These are phyloP conservation scores for Leuciscus idus DNA, from an alignment of 2,113 vertebrate genomes.

Conservation along the genomic window DNA sequence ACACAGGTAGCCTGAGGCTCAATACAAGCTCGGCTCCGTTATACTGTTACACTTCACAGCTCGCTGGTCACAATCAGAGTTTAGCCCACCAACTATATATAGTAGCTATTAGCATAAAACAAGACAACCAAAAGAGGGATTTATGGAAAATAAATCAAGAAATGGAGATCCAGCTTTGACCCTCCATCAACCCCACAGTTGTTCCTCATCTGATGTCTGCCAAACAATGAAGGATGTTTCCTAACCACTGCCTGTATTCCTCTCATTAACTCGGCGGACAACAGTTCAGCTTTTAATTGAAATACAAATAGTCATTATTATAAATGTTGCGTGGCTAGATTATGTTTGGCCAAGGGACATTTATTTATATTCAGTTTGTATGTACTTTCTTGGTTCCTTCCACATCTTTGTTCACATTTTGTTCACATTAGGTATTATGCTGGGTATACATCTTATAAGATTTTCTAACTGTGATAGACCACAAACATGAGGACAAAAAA, in stretches of 20 bases:
- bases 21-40: constrained; percentile 22
- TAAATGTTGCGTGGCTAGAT: not conserved
- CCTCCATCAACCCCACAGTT: not conserved
- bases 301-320: not conserved
- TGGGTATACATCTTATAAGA: no score
- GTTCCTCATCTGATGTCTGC: constrained; percentile 3
- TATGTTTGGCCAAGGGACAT: not conserved
- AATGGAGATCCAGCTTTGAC: not conserved
- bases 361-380: no score
- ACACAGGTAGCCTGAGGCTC: constrained; percentile 41
- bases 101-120: constrained; percentile 36
- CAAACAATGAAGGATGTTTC: not conserved
- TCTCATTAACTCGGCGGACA: not conserved
- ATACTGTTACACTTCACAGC: constrained; percentile 33
- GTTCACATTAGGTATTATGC: not conserved
- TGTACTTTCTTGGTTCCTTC: not conserved
- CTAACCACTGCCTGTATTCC: not conserved
- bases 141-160: constrained; percentile 14
- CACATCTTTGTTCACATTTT: not conserved
- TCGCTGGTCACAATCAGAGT: constrained; percentile 37
- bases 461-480: no score
- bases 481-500: no score
- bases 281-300: not conserved
- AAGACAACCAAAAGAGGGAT: not conserved
- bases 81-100: constrained; percentile 37